Conservation (phyloP, 2,888 invertebrate species). For the Pycnomerus fuliginosus region DNA sequence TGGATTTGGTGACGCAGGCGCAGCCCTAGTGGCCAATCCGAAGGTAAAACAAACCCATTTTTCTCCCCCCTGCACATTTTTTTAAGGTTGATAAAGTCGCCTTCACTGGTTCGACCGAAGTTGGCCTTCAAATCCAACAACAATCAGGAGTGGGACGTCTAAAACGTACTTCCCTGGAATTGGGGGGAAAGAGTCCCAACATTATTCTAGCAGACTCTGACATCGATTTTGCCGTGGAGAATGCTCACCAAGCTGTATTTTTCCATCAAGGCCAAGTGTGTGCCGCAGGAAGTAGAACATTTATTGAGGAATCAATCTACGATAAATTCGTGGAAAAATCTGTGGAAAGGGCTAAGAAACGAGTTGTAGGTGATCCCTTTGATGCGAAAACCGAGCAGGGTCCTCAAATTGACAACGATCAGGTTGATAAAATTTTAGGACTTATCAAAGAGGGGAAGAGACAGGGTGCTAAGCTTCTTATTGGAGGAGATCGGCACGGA, state of each 20-base stretch:
- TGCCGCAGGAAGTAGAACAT: slow-evolving; percentile 88
- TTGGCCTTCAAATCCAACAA: slow-evolving; percentile 81
- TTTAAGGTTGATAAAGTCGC: slow-evolving; percentile 85
- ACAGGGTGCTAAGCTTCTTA: slow-evolving; percentile 81
- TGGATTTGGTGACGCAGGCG: slow-evolving; percentile 83
- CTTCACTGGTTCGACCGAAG: slow-evolving; percentile 87
- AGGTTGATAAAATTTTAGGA: slow-evolving; percentile 77
- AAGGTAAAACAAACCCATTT: too few relatives aligned
- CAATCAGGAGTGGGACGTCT: slow-evolving; percentile 72
- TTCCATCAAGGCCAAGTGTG: slow-evolving; percentile 87
- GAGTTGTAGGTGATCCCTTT: slow-evolving; percentile 88
- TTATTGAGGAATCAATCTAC: slow-evolving; percentile 85
- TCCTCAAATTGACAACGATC: slow-evolving; percentile 85
- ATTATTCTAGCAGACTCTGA: slow-evolving; percentile 85
- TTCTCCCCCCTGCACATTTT: too few relatives aligned
- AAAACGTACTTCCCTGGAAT: slow-evolving; percentile 85
- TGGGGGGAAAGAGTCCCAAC: slow-evolving; percentile 94
- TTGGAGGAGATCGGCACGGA: slow-evolving; percentile 70
- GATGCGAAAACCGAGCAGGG: slow-evolving; percentile 79
- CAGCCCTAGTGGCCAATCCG: slow-evolving; percentile 72
- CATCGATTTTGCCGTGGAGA: slow-evolving; percentile 75
- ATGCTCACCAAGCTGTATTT: slow-evolving; percentile 82
- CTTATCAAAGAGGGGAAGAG: slow-evolving; percentile 78
- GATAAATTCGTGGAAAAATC: slow-evolving; percentile 85
- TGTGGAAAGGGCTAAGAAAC: slow-evolving; percentile 72